phyloP scores from a whole-genome alignment of 2,797 vertebrate genomes.

The Knipowitschia caucasica region DNA sequence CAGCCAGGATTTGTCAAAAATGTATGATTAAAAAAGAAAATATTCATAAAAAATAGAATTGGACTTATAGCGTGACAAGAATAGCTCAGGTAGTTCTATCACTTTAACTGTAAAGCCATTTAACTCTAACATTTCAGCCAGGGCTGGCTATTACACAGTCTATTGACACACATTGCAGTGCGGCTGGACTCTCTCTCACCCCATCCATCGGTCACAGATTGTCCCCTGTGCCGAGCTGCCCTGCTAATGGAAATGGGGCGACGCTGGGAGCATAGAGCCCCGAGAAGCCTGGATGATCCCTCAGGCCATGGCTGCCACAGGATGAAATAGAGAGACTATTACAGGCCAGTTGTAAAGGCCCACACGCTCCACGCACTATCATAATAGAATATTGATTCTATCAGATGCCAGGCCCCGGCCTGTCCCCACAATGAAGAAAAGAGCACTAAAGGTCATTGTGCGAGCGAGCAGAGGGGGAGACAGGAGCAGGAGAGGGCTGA shows the following conservation, averaged over 20 bases:
- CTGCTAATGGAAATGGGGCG: constrained; percentile 75
- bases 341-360: constrained; percentile 79
- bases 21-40: constrained; percentile 6
- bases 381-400: constrained; percentile 98
- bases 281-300: constrained; percentile 72
- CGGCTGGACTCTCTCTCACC: constrained; percentile 65
- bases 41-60: not conserved
- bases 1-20: not conserved
- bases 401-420: constrained; percentile 81
- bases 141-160: constrained; percentile 66
- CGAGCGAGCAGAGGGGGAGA: constrained; percentile 72
- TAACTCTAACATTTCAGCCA: constrained; percentile 65
- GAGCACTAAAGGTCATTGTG: constrained; percentile 88
- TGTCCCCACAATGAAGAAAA: constrained; percentile 80
- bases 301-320: constrained; percentile 76
- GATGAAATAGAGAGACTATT: constrained; percentile 84
- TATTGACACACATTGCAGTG: constrained; percentile 68
- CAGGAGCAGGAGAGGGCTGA: constrained; percentile 42
- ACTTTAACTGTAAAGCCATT: constrained; percentile 61
- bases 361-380: constrained; percentile 79
- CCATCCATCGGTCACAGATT: constrained; percentile 72
- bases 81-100: constrained; percentile 47
- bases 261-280: constrained; percentile 75
- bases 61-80: constrained; percentile 30
- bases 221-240: constrained; percentile 65